phyloP scores from a whole-genome alignment of 30 jellyfish, hydroid and myxozoan genomes.

The Turritopsis rubra region DNA sequence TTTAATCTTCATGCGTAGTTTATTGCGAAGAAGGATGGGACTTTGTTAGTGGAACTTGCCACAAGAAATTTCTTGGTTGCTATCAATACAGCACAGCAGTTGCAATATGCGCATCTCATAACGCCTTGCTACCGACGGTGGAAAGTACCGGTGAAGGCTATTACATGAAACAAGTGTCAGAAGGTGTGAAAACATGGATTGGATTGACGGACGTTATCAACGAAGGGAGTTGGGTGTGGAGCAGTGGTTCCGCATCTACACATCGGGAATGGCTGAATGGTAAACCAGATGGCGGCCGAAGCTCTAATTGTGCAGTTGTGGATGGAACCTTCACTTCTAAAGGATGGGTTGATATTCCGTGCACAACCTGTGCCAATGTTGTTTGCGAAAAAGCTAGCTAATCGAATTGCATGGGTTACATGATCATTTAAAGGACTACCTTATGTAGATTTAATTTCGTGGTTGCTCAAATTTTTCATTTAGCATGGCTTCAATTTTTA shows the following conservation, averaged over 20 bases:
- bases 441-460: too few species aligned
- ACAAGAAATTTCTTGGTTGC: not conserved
- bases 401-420: too few species aligned
- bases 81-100: not conserved
- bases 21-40: conserved; percentile 9
- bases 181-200: conserved; percentile 5
- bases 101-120: not conserved
- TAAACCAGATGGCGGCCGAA: conserved; percentile 8
- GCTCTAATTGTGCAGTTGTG: conserved; percentile 16
- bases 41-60: not conserved
- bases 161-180: not conserved
- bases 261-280: not conserved
- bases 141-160: not conserved
- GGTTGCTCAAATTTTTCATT: too few species aligned
- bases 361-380: conserved; percentile 9
- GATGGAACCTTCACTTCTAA: not conserved
- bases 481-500: too few species aligned
- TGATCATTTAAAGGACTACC: too few species aligned
- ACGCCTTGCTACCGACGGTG: conserved; percentile 26
- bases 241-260: not conserved
- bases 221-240: conserved; percentile 29
- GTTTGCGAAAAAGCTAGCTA: conserved; percentile 16
- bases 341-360: conserved; percentile 19
- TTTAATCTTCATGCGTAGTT: not conserved
- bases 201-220: not conserved